Percentiles rank a stretch among this genome's conserved stretches.
Evolutionary conservation across 2,113 vertebrate species (phyloP).

Genomic region (Fulmarus glacialis): DNA sequence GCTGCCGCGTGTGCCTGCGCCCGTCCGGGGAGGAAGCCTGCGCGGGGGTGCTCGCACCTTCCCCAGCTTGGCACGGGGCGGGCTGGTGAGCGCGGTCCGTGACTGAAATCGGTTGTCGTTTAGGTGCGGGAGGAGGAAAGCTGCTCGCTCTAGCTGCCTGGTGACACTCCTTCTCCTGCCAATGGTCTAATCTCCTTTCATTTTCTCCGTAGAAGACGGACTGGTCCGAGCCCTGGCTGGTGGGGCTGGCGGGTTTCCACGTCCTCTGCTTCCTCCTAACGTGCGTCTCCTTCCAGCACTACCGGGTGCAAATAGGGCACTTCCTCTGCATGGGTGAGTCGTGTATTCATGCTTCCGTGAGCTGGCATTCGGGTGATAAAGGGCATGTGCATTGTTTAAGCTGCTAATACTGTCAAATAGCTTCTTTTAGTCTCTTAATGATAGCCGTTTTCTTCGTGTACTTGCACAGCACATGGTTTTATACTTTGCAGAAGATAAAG

Average conservation of each 20-base stretch:
- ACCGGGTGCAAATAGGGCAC: constrained; percentile 85
- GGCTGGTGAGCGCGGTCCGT: not conserved
- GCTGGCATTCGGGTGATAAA: accelerated
- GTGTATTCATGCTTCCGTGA: accelerated
- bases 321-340: constrained; percentile 91
- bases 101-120: not conserved
- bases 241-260: constrained; percentile 86
- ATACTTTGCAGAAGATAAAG: not conserved
- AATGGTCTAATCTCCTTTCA: accelerated
- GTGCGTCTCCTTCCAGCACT: constrained; percentile 79
- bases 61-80: not conserved
- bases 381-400: accelerated
- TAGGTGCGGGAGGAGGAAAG: not conserved
- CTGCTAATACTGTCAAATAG: accelerated
- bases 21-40: not conserved
- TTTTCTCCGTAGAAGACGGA: constrained; percentile 77
- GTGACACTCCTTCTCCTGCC: accelerated
- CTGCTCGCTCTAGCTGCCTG: not conserved
- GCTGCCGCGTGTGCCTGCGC: too few relatives aligned
- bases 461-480: accelerated
- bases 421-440: too few relatives aligned
- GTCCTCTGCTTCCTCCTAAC: constrained; percentile 83
- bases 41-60: not conserved
- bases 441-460: not conserved
- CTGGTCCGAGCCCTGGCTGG: constrained; percentile 93